Evolutionary conservation across 2,797 vertebrate species (phyloP).

Genomic region (Oophaga sylvatica): DNA sequence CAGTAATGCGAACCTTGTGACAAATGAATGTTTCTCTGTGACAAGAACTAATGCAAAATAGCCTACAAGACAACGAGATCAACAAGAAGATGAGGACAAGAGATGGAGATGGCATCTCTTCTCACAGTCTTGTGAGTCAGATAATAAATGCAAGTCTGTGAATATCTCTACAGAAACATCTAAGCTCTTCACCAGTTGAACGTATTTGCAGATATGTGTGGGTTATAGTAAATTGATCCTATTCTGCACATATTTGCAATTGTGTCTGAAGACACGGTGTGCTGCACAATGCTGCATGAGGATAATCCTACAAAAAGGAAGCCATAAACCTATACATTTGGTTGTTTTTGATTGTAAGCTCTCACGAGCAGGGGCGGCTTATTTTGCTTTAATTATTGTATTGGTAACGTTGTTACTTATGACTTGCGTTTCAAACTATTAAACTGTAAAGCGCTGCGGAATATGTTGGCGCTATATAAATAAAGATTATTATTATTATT

Average conservation of each 20-base stretch:
- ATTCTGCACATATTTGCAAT: neutral
- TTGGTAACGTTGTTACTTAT: no score
- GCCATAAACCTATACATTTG: neutral
- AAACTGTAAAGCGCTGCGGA: no score
- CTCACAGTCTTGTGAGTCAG: neutral
- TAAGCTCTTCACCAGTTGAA: neutral
- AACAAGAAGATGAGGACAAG: slow-evolving; percentile 5
- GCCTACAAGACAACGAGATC: neutral
- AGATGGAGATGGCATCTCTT: slow-evolving; percentile 14
- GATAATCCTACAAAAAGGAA: no score
- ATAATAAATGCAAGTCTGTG: neutral
- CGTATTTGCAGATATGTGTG: neutral
- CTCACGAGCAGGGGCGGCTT: no score
- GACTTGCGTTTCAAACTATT: no score
- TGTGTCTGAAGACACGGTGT: neutral
- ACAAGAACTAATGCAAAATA: slow-evolving; percentile 1
- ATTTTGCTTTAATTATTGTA: no score
- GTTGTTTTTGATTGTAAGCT: no score
- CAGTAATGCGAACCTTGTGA: neutral
- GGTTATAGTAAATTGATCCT: neutral
- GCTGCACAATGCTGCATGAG: neutral
- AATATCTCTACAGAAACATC: slow-evolving; percentile 7
- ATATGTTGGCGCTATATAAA: no score
- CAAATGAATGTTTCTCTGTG: neutral
- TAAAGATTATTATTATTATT: no score